Percentiles rank a stretch among this genome's conserved stretches.
phyloP scores from a whole-genome alignment of 2,888 invertebrate genomes.

The Dusona sp. region DNA sequence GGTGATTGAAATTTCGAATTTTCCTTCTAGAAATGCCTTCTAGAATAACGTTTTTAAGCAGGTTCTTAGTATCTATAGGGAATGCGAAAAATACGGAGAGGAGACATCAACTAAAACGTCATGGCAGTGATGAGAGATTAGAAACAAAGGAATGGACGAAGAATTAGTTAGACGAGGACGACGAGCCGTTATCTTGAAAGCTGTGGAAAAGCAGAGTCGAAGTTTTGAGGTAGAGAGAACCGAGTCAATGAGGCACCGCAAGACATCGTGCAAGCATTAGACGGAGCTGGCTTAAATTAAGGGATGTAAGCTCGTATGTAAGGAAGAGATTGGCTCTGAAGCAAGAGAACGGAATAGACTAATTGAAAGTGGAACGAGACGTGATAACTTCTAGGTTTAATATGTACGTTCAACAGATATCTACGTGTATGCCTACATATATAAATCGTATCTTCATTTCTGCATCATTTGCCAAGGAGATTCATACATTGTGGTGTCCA shows the following conservation, averaged over 20 bases:
- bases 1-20: no score
- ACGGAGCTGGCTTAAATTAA: constrained; percentile 44
- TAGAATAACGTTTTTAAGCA: no score
- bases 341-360: constrained; percentile 22
- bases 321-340: constrained; percentile 29
- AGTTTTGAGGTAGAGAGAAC: constrained; percentile 19
- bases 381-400: constrained; percentile 3
- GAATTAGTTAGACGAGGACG: constrained; percentile 40
- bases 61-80: background rate
- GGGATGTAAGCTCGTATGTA: constrained; percentile 7
- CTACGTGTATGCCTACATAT: background rate
- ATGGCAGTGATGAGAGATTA: constrained; percentile 3
- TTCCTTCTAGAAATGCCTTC: no score
- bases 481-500: background rate
- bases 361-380: constrained; percentile 11
- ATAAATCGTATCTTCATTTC: background rate
- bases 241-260: constrained; percentile 20
- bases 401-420: constrained; percentile 8
- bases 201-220: constrained; percentile 33
- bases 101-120: background rate
- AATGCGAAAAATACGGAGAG: background rate
- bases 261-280: constrained; percentile 48
- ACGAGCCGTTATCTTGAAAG: constrained; percentile 50
- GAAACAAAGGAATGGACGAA: background rate
- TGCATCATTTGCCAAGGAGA: background rate